Percentiles rank a stretch among this genome's conserved stretches.
phyloP scores from a whole-genome alignment of 2,113 vertebrate genomes.

The Apodemus speciosus region DNA sequence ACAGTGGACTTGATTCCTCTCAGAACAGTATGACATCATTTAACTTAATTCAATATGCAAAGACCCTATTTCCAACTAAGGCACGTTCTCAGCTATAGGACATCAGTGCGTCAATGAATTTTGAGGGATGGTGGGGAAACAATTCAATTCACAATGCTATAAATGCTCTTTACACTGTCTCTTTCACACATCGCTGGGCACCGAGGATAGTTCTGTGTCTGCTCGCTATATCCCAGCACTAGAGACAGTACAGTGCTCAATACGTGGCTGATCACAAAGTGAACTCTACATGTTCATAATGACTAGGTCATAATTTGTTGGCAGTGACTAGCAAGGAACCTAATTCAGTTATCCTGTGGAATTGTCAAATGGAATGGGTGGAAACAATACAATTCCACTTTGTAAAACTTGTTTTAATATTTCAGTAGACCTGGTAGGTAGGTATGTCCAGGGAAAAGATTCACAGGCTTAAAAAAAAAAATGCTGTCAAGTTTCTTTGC shows the following conservation, averaged over 20 bases:
- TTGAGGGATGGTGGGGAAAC: background rate
- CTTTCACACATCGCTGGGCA: background rate
- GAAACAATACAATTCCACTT: background rate
- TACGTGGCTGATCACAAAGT: background rate
- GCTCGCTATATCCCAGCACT: background rate
- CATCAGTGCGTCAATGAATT: background rate
- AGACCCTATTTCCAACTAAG: background rate
- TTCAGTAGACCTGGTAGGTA: slow-evolving; percentile 51
- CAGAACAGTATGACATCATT: background rate
- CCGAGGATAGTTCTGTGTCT: background rate
- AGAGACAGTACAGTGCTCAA: background rate
- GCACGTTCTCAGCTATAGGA: background rate
- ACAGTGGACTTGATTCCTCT: background rate
- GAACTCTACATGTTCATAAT: background rate
- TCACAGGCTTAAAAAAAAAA: background rate
- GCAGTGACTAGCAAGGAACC: background rate
- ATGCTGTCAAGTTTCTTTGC: slow-evolving; percentile 25
- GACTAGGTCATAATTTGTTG: background rate
- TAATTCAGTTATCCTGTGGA: background rate
- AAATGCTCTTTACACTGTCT: background rate
- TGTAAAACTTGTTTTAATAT: slow-evolving; percentile 41
- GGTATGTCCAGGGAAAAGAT: background rate
- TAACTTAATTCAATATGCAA: background rate
- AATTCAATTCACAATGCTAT: background rate
- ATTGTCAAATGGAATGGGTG: background rate